Evolutionary conservation across 1,140 invertebrate species (phyloP).

Genomic region (Scylla paramamosain): DNA sequence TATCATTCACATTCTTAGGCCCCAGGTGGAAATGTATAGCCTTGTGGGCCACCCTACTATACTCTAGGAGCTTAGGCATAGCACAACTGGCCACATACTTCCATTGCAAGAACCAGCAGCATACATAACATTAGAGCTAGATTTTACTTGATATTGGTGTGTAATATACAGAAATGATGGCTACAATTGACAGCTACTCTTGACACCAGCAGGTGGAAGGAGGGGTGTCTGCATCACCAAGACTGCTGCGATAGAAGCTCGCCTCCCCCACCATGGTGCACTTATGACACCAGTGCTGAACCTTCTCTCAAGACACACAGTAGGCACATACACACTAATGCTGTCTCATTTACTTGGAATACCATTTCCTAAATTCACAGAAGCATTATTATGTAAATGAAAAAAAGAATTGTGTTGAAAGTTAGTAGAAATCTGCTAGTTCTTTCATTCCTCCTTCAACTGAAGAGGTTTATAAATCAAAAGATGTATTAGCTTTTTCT

Average conservation of each 20-base stretch:
- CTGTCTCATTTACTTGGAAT: neutral
- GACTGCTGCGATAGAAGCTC: slow-evolving; percentile 54
- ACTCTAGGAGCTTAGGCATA: no score
- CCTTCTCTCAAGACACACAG: neutral
- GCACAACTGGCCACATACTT: no score
- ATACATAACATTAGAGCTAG: no score
- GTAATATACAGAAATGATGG: no score
- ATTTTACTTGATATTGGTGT: no score
- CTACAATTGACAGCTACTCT: no score
- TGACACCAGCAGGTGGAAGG: slow-evolving; percentile 54
- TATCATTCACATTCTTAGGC: no score
- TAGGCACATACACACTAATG: neutral
- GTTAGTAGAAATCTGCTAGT: neutral
- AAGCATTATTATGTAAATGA: neutral
- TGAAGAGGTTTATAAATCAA: neutral
- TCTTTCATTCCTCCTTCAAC: neutral
- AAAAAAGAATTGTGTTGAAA: neutral
- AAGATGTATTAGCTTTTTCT: neutral
- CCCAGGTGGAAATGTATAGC: no score
- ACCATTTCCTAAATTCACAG: neutral
- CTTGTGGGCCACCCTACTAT: no score
- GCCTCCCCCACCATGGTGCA: neutral
- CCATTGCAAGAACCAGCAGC: no score
- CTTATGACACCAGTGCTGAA: neutral
- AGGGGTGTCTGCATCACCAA: slow-evolving; percentile 41